phyloP scores from a whole-genome alignment of 2,797 vertebrate genomes.

The Pseudocheirus occidentalis region DNA sequence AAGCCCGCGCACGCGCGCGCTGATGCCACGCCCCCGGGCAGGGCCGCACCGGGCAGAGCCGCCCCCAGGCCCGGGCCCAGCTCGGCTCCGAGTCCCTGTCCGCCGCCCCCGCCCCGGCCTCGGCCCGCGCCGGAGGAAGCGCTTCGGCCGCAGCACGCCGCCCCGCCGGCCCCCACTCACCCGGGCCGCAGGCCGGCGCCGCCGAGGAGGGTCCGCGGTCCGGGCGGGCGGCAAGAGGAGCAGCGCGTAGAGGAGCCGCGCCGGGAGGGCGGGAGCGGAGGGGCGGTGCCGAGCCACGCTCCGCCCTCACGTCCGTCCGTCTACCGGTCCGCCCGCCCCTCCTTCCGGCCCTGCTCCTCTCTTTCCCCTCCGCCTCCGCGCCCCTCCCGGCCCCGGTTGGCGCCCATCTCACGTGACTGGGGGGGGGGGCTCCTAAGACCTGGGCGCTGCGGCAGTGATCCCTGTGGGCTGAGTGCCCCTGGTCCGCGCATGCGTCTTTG shows the following conservation, averaged over 20 bases:
- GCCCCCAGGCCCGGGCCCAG: neutral
- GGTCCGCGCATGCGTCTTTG: neutral
- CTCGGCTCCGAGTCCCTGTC: conserved; percentile 6
- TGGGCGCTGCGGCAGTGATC: neutral
- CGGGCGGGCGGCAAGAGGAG: neutral
- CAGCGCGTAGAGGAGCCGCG: neutral
- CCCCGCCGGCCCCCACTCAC: neutral
- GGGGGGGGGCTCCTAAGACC: neutral
- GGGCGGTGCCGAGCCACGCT: neutral
- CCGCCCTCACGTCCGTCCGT: conserved; percentile 9
- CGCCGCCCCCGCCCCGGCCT: neutral
- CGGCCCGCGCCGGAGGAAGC: conserved; percentile 28
- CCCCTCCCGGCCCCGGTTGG: neutral
- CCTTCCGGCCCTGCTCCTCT: neutral
- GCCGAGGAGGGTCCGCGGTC: neutral
- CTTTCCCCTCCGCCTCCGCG: neutral
- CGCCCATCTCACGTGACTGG: neutral
- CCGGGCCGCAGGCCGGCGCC: neutral
- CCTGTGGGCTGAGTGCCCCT: too few species aligned
- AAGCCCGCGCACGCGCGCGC: neutral
- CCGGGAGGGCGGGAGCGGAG: neutral
- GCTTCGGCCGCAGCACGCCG: neutral
- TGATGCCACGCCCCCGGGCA: neutral
- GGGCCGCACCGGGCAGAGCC: neutral
- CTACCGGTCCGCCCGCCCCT: neutral